Evolutionary conservation across 2,888 invertebrate genomes (phyloP).

Genomic region (Marronus borbonicus): DNA sequence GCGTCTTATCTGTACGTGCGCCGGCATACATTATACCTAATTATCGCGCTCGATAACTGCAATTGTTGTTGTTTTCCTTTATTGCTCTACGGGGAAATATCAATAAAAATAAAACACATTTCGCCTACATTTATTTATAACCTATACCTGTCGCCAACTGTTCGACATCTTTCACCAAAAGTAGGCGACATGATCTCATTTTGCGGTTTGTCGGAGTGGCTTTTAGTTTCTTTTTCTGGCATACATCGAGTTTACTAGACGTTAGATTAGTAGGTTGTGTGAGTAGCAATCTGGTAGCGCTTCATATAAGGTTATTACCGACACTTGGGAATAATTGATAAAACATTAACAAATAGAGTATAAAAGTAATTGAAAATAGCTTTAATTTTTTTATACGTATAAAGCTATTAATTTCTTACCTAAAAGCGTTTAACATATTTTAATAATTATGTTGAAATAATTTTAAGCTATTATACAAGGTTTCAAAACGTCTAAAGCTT

Average conservation of each 20-base stretch:
- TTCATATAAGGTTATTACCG: slow-evolving; percentile 18
- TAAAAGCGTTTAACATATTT: too few relatives aligned
- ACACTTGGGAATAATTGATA: background rate
- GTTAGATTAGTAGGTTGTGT: slow-evolving; percentile 18
- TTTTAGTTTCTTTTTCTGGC: slow-evolving; percentile 12
- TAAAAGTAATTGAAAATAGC: background rate
- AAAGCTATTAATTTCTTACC: background rate
- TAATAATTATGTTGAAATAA: too few relatives aligned
- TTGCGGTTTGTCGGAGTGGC: slow-evolving; percentile 22
- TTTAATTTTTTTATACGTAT: background rate
- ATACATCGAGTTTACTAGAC: slow-evolving; percentile 19
- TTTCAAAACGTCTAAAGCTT: too few relatives aligned
- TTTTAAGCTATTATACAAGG: too few relatives aligned
- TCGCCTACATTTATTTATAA: slow-evolving; percentile 48
- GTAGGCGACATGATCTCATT: slow-evolving; percentile 38
- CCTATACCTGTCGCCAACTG: slow-evolving; percentile 44
- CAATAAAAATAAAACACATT: slow-evolving; percentile 55
- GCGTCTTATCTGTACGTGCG: slow-evolving; percentile 62
- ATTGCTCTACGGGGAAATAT: slow-evolving; percentile 56
- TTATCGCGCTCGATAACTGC: slow-evolving; percentile 56
- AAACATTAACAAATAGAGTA: background rate
- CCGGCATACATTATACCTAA: slow-evolving; percentile 65
- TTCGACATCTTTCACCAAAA: slow-evolving; percentile 44
- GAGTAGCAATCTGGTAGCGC: slow-evolving; percentile 1
- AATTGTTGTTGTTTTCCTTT: slow-evolving; percentile 57